Percentiles rank a stretch among this genome's conserved stretches.
These are phyloP conservation scores for Petrocephalus zakoni DNA, from an alignment of 2,113 vertebrate species.

Conservation along the genomic window DNA sequence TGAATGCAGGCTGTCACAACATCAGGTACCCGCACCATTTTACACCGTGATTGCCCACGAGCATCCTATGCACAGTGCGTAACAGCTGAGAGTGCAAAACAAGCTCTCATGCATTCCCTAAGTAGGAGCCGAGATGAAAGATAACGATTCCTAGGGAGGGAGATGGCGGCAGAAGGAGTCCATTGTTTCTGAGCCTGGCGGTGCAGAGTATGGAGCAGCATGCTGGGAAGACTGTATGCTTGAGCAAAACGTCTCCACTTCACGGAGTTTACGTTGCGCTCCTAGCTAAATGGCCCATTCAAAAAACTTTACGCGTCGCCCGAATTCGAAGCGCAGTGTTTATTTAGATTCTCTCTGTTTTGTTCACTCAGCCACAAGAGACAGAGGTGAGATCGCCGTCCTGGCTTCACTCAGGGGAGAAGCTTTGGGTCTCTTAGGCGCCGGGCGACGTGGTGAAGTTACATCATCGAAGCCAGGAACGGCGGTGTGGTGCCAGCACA, in stretches of 20 bases:
- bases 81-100: conserved; percentile 3
- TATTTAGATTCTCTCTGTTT: neutral
- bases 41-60: neutral
- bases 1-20: neutral
- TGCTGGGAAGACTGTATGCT: neutral
- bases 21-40: neutral
- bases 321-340: neutral
- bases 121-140: neutral
- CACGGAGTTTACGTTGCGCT: neutral
- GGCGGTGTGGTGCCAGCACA: neutral
- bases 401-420: neutral
- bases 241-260: neutral
- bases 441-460: neutral
- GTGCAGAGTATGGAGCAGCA: neutral
- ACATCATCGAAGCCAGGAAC: neutral
- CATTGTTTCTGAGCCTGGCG: neutral
- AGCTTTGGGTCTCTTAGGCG: neutral
- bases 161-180: neutral
- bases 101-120: neutral
- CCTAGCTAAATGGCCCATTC: neutral
- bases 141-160: neutral
- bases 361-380: neutral
- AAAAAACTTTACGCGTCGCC: neutral
- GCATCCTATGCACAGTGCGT: neutral
- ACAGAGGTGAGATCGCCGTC: neutral